These are phyloP conservation scores for Apomyelois bistriatella DNA, from an alignment of 2,888 invertebrate genomes.

Conservation along the genomic window DNA sequence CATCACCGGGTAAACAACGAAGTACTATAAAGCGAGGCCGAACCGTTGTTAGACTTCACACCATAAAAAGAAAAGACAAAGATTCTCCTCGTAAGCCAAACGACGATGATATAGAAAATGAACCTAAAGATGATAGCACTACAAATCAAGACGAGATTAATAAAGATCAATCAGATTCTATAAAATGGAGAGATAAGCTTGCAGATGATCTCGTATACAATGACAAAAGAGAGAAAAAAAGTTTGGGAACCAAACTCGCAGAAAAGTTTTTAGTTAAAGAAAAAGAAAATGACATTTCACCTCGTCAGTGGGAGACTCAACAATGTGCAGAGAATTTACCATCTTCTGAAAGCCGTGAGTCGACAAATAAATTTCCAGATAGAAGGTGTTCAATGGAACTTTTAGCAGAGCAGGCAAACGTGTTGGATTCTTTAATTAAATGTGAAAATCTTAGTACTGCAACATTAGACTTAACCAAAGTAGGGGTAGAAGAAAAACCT, in stretches of 20 bases:
- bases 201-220: slow-evolving; percentile 77
- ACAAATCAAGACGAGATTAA: slow-evolving; percentile 1
- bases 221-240: slow-evolving; percentile 80
- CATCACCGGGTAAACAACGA: slow-evolving; percentile 60
- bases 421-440: slow-evolving; percentile 75
- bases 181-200: slow-evolving; percentile 82
- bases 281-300: slow-evolving; percentile 51
- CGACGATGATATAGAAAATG: slow-evolving; percentile 25
- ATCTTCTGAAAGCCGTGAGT: slow-evolving; percentile 22
- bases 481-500: slow-evolving; percentile 43
- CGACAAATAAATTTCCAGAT: slow-evolving; percentile 48
- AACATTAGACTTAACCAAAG: slow-evolving; percentile 67
- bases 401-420: slow-evolving; percentile 76
- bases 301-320: slow-evolving; percentile 20
- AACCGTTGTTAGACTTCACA: slow-evolving; percentile 86
- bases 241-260: slow-evolving; percentile 85
- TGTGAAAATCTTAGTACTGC: slow-evolving; percentile 74
- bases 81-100: slow-evolving; percentile 65
- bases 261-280: slow-evolving; percentile 87
- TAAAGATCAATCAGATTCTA: slow-evolving; percentile 26
- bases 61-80: slow-evolving; percentile 76
- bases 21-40: slow-evolving; percentile 86
- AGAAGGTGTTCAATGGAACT: slow-evolving; percentile 79
- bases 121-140: slow-evolving; percentile 15
- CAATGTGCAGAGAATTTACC: slow-evolving; percentile 23